Conservation (phyloP, 1,140 invertebrate species). For the Rhyacophila brunnea region DNA sequence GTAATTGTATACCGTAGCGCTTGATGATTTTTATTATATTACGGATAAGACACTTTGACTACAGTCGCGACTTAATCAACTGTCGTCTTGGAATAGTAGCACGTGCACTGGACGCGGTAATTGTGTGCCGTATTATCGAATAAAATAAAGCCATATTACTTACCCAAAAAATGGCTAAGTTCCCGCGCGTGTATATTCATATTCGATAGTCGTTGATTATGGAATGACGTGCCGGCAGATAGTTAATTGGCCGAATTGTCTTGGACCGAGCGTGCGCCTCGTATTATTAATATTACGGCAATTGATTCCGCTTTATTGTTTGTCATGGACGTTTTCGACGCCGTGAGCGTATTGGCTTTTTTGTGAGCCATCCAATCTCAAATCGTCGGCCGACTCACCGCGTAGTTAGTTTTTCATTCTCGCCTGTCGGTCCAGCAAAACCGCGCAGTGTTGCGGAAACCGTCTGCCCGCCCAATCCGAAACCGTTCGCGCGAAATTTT, state of each 20-base stretch:
- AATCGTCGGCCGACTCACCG: conserved; percentile 16
- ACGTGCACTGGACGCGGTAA: too few species aligned
- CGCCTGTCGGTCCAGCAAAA: conserved; percentile 9
- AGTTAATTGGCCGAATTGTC: conserved; percentile 22
- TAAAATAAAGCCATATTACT: too few species aligned
- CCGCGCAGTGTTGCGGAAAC: conserved; percentile 1
- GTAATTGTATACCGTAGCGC: too few species aligned
- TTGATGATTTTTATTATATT: too few species aligned
- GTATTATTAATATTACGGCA: conserved; percentile 5
- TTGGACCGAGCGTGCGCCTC: conserved; percentile 1
- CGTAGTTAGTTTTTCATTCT: background rate
- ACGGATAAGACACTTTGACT: too few species aligned
- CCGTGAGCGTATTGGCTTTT: conserved; percentile 15
- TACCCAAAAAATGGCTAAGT: too few species aligned
- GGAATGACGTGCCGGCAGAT: conserved; percentile 1
- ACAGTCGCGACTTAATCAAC: too few species aligned
- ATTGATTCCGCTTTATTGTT: conserved; percentile 23
- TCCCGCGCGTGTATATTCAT: too few species aligned
- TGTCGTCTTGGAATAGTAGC: too few species aligned
- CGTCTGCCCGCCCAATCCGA: background rate
- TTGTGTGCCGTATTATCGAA: too few species aligned
- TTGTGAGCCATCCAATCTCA: conserved; percentile 16
- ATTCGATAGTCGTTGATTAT: conserved; percentile 1
- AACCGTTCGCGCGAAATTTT: background rate
- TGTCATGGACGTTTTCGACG: conserved; percentile 21